A percentile compares a stretch with the other conserved stretches of the same genome.
These are phyloP conservation scores for Holothuria scabra DNA, from an alignment of 53 echinoderm and acorn worm species.

Conservation along the genomic window DNA sequence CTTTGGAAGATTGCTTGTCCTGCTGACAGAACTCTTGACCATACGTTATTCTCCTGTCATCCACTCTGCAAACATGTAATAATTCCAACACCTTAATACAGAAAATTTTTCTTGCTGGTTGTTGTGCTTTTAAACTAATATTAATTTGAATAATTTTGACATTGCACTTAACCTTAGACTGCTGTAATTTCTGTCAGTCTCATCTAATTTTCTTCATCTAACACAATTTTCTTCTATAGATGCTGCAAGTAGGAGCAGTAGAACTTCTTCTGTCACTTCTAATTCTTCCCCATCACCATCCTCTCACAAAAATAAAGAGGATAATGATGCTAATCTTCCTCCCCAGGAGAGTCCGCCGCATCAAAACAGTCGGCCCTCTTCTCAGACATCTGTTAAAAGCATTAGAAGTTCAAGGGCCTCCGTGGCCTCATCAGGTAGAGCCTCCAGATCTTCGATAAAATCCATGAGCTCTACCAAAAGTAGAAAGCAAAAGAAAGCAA, in stretches of 20 bases:
- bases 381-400: conserved; percentile 3
- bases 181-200: background rate
- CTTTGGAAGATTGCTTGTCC: too few relatives aligned
- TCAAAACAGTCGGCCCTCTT: conserved; percentile 6
- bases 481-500: background rate
- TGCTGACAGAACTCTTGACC: too few relatives aligned
- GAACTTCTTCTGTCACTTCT: background rate
- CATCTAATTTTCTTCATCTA: too few relatives aligned
- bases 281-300: conserved; percentile 1
- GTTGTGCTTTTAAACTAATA: too few relatives aligned
- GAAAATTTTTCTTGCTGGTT: too few relatives aligned
- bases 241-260: background rate
- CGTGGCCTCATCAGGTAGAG: background rate
- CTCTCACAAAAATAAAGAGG: background rate
- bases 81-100: too few relatives aligned
- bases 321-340: background rate
- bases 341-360: background rate
- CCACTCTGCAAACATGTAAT: too few relatives aligned
- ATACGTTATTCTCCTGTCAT: too few relatives aligned
- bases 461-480: background rate
- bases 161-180: too few relatives aligned
- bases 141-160: too few relatives aligned
- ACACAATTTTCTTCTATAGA: conserved; percentile 2
- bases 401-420: background rate
- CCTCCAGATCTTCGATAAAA: background rate